These are phyloP conservation scores for Pteruthius melanotis DNA, from an alignment of 2,113 vertebrate genomes.

Conservation along the genomic window DNA sequence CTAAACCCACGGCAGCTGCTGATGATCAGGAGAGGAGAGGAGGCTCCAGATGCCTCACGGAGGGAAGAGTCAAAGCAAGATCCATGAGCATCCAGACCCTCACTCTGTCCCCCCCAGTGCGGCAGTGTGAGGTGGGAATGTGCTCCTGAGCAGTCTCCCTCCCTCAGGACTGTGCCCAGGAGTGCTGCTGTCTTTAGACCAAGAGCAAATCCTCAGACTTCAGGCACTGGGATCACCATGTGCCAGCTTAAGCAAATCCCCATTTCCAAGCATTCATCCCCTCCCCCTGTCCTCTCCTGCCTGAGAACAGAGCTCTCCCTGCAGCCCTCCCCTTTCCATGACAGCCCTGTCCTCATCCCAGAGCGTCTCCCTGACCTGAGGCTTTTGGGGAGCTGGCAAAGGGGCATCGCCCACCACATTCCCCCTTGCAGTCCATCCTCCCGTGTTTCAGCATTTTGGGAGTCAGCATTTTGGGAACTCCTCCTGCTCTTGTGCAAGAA, in stretches of 20 bases:
- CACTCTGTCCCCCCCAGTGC: not conserved
- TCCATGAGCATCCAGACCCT: fast-evolving
- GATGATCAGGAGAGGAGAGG: fast-evolving
- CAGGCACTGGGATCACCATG: not conserved
- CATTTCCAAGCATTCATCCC: not conserved
- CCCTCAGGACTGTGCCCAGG: fast-evolving
- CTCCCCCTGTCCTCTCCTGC: not conserved
- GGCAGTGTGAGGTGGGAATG: not conserved
- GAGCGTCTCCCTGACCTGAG: not conserved
- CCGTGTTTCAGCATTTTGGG: fast-evolving
- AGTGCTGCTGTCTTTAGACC: not conserved
- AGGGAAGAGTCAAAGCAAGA: not conserved
- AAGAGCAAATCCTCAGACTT: not conserved
- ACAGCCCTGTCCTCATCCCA: not conserved
- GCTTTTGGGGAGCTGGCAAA: not conserved
- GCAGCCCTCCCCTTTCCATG: not conserved
- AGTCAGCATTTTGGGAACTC: not conserved
- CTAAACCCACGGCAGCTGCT: not conserved
- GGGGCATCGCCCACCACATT: fast-evolving
- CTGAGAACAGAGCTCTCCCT: not conserved
- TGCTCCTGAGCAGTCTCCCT: not conserved
- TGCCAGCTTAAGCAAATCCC: not conserved
- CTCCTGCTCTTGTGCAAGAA: constrained; percentile 12
- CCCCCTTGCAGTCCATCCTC: no score
- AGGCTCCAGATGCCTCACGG: fast-evolving